These are phyloP conservation scores for Mylabris phalerata DNA, from an alignment of 1,140 invertebrate genomes.

Conservation along the genomic window DNA sequence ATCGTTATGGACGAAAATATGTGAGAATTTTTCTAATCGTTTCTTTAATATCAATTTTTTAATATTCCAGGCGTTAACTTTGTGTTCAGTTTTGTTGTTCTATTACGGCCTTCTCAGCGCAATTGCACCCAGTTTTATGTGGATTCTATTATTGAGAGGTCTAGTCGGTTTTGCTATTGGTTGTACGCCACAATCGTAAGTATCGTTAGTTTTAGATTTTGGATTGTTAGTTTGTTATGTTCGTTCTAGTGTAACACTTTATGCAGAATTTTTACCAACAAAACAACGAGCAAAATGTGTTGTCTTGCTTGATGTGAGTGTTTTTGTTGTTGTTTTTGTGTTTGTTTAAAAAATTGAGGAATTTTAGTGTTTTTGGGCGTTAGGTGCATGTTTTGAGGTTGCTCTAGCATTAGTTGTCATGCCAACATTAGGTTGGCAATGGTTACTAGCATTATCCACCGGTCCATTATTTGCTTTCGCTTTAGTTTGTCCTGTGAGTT, in stretches of 20 bases:
- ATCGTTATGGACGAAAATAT: conserved; percentile 85
- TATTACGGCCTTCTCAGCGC: conserved; percentile 88
- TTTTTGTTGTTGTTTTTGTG: conserved; percentile 1
- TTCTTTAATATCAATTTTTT: not conserved
- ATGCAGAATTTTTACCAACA: conserved; percentile 90
- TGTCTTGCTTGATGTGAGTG: conserved; percentile 83
- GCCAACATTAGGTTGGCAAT: conserved; percentile 87
- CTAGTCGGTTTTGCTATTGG: conserved; percentile 94
- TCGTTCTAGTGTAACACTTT: conserved; percentile 78
- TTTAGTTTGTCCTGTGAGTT: conserved; percentile 65
- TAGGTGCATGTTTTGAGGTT: conserved; percentile 89
- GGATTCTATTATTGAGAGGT: conserved; percentile 83
- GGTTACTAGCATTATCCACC: conserved; percentile 82
- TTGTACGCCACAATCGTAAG: conserved; percentile 94
- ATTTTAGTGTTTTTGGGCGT: conserved; percentile 88
- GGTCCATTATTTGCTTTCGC: conserved; percentile 81
- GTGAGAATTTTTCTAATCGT: conserved; percentile 45
- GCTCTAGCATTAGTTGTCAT: conserved; percentile 84
- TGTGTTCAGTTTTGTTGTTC: conserved; percentile 82
- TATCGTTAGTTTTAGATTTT: conserved; percentile 30
- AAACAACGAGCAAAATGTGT: conserved; percentile 92
- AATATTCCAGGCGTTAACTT: conserved; percentile 65
- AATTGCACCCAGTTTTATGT: conserved; percentile 84
- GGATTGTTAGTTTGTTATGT: conserved; percentile 18
- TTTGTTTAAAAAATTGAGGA: conserved; percentile 16